These are phyloP conservation scores for Zhengitettix transpicula DNA, from an alignment of 2,888 invertebrate species.

Conservation along the genomic window DNA sequence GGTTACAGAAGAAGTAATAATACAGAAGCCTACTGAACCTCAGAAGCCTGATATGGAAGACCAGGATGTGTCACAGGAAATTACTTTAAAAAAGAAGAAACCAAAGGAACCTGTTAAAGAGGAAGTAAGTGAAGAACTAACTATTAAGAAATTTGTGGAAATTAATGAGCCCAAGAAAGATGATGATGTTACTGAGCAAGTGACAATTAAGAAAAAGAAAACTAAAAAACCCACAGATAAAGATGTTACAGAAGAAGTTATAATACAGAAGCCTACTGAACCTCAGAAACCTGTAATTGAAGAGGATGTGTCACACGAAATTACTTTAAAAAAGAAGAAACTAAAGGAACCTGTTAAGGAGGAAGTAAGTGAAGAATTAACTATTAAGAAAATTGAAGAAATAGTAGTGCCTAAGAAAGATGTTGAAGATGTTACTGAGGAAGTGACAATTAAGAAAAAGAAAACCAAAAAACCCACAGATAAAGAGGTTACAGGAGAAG, in stretches of 20 bases:
- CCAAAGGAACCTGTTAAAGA: slow-evolving; percentile 21
- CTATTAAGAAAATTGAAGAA: slow-evolving; percentile 18
- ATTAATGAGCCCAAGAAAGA: slow-evolving; percentile 12
- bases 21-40: slow-evolving; percentile 10
- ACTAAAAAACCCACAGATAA: slow-evolving; percentile 9
- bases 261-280: slow-evolving; percentile 11
- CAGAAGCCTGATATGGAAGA: slow-evolving; percentile 23
- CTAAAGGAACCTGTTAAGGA: slow-evolving; percentile 21
- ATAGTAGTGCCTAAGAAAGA: slow-evolving; percentile 11
- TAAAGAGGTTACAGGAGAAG: slow-evolving; percentile 13
- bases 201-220: slow-evolving; percentile 19
- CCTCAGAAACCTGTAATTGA: slow-evolving; percentile 22
- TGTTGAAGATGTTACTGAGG: slow-evolving; percentile 12
- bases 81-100: slow-evolving; percentile 57
- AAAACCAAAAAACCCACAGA: slow-evolving; percentile 16
- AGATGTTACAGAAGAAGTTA: slow-evolving; percentile 15
- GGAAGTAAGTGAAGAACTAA: slow-evolving; percentile 14
- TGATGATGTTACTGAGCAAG: slow-evolving; percentile 13
- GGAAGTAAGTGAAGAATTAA: slow-evolving; percentile 15
- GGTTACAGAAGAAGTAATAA: slow-evolving; percentile 14
- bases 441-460: slow-evolving; percentile 16
- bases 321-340: slow-evolving; percentile 57
- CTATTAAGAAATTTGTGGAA: slow-evolving; percentile 18
- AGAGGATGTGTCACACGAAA: slow-evolving; percentile 39
- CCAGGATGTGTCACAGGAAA: slow-evolving; percentile 40